phyloP scores from a whole-genome alignment of 2,888 invertebrate species.

The Abrostola tripartita region DNA sequence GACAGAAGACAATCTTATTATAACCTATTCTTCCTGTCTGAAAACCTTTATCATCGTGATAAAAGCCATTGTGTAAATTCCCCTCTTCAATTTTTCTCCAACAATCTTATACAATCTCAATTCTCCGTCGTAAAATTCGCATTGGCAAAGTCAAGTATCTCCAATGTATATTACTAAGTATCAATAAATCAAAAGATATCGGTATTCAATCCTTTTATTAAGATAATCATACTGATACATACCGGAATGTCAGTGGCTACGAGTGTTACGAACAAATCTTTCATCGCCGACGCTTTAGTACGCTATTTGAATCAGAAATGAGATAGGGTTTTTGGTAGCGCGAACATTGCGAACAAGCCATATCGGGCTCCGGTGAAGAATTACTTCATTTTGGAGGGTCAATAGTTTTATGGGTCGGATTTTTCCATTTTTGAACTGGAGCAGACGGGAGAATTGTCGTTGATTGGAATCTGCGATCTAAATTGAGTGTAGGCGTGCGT shows the following conservation, averaged over 20 bases:
- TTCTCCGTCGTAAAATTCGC: conserved; percentile 13
- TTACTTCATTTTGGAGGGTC: conserved; percentile 30
- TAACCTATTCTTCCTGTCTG: conserved; percentile 3
- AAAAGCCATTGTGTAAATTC: conserved; percentile 3
- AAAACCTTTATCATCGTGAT: conserved; percentile 4
- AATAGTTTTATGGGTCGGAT: conserved; percentile 18
- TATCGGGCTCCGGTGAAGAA: conserved; percentile 16
- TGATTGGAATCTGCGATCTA: conserved; percentile 46
- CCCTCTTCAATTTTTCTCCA: conserved; percentile 1
- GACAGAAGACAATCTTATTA: conserved; percentile 5
- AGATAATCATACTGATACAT: conserved; percentile 17
- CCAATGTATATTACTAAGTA: conserved; percentile 17
- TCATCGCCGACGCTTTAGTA: conserved; percentile 16
- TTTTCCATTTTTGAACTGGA: conserved; percentile 23
- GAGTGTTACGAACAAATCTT: background rate
- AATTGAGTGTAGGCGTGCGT: conserved; percentile 28
- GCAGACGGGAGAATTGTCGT: conserved; percentile 16
- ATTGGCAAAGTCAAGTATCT: conserved; percentile 19
- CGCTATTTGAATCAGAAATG: conserved; percentile 24
- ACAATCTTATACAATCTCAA: conserved; percentile 6
- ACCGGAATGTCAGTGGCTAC: background rate
- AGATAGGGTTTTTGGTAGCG: conserved; percentile 13
- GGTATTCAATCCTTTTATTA: conserved; percentile 24
- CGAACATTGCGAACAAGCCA: background rate
- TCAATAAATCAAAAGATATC: conserved; percentile 40